These are phyloP conservation scores for Coendou prehensilis DNA, from an alignment of 2,797 vertebrate species.

Conservation along the genomic window DNA sequence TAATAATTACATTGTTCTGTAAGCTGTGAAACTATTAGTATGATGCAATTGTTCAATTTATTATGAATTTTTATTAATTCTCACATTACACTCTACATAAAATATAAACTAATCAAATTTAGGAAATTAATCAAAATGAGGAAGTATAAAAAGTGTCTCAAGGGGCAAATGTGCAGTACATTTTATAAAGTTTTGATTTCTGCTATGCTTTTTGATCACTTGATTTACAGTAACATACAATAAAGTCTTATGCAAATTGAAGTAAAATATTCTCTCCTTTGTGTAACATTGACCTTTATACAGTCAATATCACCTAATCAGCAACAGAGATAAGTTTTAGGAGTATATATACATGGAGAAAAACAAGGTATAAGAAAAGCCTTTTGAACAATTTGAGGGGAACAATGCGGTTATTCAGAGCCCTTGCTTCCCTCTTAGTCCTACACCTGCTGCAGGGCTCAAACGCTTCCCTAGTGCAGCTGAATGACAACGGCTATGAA, in stretches of 20 bases:
- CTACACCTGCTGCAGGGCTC: conserved; percentile 43
- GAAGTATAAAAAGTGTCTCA: background rate
- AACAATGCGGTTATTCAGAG: conserved; percentile 62
- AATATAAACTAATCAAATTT: background rate
- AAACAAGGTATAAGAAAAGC: background rate
- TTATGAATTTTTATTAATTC: background rate
- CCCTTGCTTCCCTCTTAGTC: conserved; percentile 17
- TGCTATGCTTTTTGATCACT: background rate
- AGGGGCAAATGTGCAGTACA: background rate
- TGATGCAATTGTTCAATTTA: background rate
- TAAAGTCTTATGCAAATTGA: conserved; percentile 26
- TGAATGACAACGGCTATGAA: conserved; percentile 79
- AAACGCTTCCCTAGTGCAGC: conserved; percentile 44
- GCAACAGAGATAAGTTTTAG: background rate
- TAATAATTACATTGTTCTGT: conserved; percentile 9
- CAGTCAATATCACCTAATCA: background rate
- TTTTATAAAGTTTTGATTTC: conserved; percentile 41
- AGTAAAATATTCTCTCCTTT: background rate
- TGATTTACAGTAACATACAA: background rate
- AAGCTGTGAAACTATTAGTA: background rate
- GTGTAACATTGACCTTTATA: conserved; percentile 60
- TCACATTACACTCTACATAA: background rate
- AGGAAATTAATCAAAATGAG: background rate
- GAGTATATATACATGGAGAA: background rate
- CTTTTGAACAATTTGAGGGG: background rate